A percentile compares a stretch with the other conserved stretches of the same genome.
phyloP scores from a whole-genome alignment of 2,888 invertebrate species.

The Microplitis manilae region DNA sequence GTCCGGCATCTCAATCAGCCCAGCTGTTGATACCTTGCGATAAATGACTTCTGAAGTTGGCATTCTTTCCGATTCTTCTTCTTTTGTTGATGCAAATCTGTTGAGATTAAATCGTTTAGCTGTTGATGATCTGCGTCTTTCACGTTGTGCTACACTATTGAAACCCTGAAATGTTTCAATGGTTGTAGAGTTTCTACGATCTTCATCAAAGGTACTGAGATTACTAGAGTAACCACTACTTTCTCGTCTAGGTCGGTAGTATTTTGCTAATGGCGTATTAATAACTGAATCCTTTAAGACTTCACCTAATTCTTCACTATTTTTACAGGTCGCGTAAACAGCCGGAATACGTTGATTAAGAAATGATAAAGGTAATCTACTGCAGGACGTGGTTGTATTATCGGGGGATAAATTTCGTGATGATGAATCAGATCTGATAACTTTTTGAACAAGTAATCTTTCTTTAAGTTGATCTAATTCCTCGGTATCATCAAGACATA shows the following conservation, averaged over 20 bases:
- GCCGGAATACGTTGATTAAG: not conserved
- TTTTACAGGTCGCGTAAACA: not conserved
- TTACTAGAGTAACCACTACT: constrained; percentile 66
- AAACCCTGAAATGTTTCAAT: constrained; percentile 36
- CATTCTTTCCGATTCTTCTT: constrained; percentile 53
- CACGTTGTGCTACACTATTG: constrained; percentile 36
- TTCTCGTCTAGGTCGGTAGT: constrained; percentile 57
- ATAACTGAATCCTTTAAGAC: not conserved
- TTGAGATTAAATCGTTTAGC: constrained; percentile 44
- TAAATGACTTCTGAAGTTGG: constrained; percentile 56
- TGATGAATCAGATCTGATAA: not conserved
- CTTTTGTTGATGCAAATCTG: constrained; percentile 24
- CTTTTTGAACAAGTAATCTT: constrained; percentile 9
- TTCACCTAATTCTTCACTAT: constrained; percentile 32
- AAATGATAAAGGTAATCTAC: not conserved
- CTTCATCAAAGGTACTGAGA: constrained; percentile 65
- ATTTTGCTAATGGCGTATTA: constrained; percentile 35
- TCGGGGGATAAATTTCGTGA: not conserved
- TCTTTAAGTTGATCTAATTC: constrained; percentile 37
- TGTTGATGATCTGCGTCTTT: constrained; percentile 55
- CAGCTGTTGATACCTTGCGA: constrained; percentile 55
- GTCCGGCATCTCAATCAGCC: constrained; percentile 59
- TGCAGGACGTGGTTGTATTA: not conserved
- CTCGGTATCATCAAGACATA: constrained; percentile 45
- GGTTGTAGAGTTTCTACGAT: constrained; percentile 57